phyloP scores from a whole-genome alignment of 1,140 invertebrate genomes.

The Lasioglossum albipes region DNA sequence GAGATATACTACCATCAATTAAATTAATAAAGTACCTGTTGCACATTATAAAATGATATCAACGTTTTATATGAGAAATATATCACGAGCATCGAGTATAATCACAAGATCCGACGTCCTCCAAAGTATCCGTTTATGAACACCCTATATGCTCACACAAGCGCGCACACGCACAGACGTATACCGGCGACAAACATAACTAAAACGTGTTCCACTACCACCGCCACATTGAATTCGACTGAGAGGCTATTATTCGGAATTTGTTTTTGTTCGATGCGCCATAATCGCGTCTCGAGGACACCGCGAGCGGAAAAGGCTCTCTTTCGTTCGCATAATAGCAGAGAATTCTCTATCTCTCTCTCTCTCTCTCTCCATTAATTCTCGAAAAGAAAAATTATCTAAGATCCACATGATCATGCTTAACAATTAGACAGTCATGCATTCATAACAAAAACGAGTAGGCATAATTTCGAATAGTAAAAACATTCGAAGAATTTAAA shows the following conservation, averaged over 20 bases:
- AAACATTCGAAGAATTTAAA: too few relatives aligned
- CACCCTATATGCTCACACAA: background rate
- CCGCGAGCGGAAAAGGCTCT: conserved; percentile 29
- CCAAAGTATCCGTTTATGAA: conserved; percentile 9
- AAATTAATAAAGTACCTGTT: too few relatives aligned
- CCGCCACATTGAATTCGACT: conserved; percentile 53
- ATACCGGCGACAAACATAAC: background rate
- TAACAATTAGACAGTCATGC: too few relatives aligned
- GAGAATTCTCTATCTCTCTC: background rate
- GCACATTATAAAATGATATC: too few relatives aligned
- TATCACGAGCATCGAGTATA: background rate
- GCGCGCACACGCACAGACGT: background rate
- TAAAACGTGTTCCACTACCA: conserved; percentile 18
- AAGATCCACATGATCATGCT: too few relatives aligned
- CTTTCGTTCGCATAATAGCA: conserved; percentile 31
- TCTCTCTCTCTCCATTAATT: conserved; percentile 31
- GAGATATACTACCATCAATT: background rate
- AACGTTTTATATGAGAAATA: background rate
- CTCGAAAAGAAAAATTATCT: conserved; percentile 35
- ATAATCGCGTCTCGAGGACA: conserved; percentile 60
- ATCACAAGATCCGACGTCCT: background rate
- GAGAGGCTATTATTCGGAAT: conserved; percentile 63
- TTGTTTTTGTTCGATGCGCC: conserved; percentile 65
- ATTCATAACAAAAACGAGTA: too few relatives aligned
- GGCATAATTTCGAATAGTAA: too few relatives aligned